A percentile compares a stretch with the other conserved stretches of the same genome.
phyloP scores from a whole-genome alignment of 2,797 vertebrate species.

The Varecia variegata region DNA sequence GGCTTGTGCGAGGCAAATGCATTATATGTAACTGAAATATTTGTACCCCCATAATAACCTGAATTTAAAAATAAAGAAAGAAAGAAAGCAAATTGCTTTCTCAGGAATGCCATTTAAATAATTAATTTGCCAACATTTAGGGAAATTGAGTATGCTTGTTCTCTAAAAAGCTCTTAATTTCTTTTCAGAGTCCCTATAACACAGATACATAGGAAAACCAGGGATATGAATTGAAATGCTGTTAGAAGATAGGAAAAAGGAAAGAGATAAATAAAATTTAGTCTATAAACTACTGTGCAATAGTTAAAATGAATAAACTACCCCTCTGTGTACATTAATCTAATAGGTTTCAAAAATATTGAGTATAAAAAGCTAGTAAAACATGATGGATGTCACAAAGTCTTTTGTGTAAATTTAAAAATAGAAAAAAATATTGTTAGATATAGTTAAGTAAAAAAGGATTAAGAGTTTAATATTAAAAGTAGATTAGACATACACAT shows the following conservation, averaged over 20 bases:
- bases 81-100: not conserved
- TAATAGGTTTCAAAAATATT: not conserved
- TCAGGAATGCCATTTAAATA: not conserved
- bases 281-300: not conserved
- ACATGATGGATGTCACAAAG: not conserved
- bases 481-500: not conserved
- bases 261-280: not conserved
- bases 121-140: not conserved
- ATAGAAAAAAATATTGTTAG: not conserved
- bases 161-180: not conserved
- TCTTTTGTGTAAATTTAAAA: not conserved
- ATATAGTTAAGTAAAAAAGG: not conserved
- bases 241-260: not conserved
- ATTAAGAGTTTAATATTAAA: not conserved
- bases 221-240: not conserved
- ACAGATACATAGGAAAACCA: not conserved
- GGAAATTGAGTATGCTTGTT: fast-evolving
- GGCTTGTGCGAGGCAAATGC: too few relatives aligned
- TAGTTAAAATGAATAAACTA: not conserved
- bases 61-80: too few relatives aligned
- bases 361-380: not conserved
- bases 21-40: too few relatives aligned
- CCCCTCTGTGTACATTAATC: not conserved
- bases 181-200: not conserved
- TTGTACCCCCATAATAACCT: too few relatives aligned